Conservation (phyloP, 2,888 invertebrate genomes). For the Portevinia maculata region DNA sequence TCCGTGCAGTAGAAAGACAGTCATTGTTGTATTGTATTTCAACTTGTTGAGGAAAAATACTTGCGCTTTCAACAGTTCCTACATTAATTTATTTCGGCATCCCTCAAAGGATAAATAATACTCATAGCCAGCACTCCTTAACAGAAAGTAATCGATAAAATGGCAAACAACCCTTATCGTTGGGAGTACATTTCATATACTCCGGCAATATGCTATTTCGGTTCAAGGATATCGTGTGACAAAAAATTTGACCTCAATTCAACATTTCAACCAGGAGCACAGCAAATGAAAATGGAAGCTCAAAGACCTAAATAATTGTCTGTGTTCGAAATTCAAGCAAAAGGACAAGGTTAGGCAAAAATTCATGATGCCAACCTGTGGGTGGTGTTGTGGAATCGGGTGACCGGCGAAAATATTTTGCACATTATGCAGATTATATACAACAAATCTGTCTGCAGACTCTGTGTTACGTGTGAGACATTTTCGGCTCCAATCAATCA, state of each 20-base stretch:
- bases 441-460: too few relatives aligned
- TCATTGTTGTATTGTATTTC: neutral
- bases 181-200: neutral
- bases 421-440: too few relatives aligned
- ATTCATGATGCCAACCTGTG: too few relatives aligned
- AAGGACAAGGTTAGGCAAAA: conserved; percentile 29
- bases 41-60: too few relatives aligned
- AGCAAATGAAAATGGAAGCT: conserved; percentile 9
- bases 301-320: neutral
- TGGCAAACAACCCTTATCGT: neutral
- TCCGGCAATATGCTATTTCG: neutral
- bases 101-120: too few relatives aligned
- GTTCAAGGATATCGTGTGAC: conserved; percentile 40
- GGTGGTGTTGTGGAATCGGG: too few relatives aligned
- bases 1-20: neutral
- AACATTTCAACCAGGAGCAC: conserved; percentile 56
- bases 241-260: conserved; percentile 70
- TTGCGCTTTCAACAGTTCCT: too few relatives aligned
- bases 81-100: too few relatives aligned
- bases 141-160: too few relatives aligned
- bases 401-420: too few relatives aligned
- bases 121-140: too few relatives aligned
- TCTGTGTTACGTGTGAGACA: too few relatives aligned
- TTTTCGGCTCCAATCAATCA: conserved; percentile 56
- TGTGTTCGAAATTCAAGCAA: conserved; percentile 30